Evolutionary conservation across 2,888 invertebrate species (phyloP).

Genomic region (Pristionchus fissidentatus): DNA sequence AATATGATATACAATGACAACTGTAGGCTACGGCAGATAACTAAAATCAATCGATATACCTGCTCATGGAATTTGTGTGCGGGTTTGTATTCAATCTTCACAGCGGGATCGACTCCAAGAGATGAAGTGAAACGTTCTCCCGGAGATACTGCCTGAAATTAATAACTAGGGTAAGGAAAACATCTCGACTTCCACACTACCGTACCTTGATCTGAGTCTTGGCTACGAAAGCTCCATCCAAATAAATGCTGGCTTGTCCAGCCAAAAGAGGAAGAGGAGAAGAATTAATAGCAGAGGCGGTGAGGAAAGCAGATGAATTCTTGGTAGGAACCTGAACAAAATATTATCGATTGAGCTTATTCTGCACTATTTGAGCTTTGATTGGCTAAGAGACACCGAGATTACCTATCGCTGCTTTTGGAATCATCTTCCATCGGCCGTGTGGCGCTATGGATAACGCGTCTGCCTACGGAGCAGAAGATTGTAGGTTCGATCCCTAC

Average conservation of each 20-base stretch:
- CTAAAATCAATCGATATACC: conserved; percentile 46
- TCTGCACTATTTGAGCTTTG: too few species aligned
- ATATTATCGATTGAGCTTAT: too few species aligned
- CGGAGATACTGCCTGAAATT: conserved; percentile 75
- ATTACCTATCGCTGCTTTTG: too few species aligned
- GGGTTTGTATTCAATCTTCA: conserved; percentile 76
- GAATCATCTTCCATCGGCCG: too few species aligned
- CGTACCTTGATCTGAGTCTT: conserved; percentile 51
- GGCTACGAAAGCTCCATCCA: conserved; percentile 67
- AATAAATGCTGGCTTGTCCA: conserved; percentile 66
- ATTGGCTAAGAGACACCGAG: too few species aligned
- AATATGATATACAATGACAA: conserved; percentile 8
- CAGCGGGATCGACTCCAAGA: conserved; percentile 76
- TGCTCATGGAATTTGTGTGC: conserved; percentile 75
- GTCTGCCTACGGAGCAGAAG: conserved; percentile 76
- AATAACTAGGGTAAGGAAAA: conserved; percentile 26
- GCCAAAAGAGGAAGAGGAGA: conserved; percentile 63
- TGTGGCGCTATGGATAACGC: conserved; percentile 67
- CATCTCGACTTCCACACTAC: neutral
- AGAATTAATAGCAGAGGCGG: conserved; percentile 63
- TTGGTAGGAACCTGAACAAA: conserved; percentile 71
- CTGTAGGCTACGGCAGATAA: neutral
- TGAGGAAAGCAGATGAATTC: conserved; percentile 65
- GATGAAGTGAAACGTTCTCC: conserved; percentile 76
- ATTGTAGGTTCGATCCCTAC: conserved; percentile 76